Percentiles rank a stretch among this genome's conserved stretches.
phyloP scores from a whole-genome alignment of 2,113 vertebrate species.

The Neoarius graeffei region DNA sequence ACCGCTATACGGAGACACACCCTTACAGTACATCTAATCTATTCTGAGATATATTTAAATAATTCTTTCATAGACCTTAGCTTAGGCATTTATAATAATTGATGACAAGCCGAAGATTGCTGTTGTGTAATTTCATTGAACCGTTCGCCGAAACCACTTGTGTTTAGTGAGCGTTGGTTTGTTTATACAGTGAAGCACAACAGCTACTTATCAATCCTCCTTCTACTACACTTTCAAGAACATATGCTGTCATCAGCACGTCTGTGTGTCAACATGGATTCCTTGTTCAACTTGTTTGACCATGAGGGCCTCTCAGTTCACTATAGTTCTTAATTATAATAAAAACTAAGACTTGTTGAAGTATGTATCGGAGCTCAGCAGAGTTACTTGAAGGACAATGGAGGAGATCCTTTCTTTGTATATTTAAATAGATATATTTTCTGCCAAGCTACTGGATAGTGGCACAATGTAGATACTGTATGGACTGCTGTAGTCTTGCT shows the following conservation, averaged over 20 bases:
- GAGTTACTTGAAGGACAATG: background rate
- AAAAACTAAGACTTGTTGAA: background rate
- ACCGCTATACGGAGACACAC: no score
- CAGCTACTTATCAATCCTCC: constrained; percentile 12
- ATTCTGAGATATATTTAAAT: background rate
- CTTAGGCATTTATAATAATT: background rate
- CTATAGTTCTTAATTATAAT: background rate
- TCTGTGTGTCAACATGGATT: constrained; percentile 33
- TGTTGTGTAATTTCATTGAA: background rate
- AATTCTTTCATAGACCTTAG: background rate
- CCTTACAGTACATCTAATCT: background rate
- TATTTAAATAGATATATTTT: background rate
- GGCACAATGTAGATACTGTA: background rate
- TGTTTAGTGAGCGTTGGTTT: background rate
- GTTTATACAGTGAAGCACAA: constrained; percentile 16
- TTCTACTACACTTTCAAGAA: constrained; percentile 41
- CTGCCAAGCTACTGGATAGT: background rate
- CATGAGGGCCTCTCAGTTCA: constrained; percentile 6
- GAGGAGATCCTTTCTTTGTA: background rate
- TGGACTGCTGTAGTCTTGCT: background rate
- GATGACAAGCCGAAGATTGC: no score
- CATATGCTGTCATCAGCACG: constrained; percentile 37
- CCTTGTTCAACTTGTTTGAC: constrained; percentile 34
- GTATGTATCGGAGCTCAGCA: background rate
- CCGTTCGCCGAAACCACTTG: background rate